These are phyloP conservation scores for Telmatherina bonti DNA, from an alignment of 2,797 vertebrate species.

Conservation along the genomic window DNA sequence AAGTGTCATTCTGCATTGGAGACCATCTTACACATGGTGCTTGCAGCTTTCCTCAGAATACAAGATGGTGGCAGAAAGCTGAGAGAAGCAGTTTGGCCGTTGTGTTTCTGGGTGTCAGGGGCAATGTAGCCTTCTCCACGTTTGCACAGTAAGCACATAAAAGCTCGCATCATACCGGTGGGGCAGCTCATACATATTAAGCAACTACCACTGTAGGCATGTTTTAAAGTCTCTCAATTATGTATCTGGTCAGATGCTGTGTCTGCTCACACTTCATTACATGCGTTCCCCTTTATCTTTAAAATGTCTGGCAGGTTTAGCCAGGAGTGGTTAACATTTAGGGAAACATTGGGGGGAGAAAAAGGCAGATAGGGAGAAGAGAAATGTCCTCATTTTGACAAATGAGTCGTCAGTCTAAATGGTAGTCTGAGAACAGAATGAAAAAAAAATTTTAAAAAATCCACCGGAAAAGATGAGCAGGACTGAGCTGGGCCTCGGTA, in stretches of 20 bases:
- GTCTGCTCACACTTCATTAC: constrained; percentile 77
- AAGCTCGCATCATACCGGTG: constrained; percentile 33
- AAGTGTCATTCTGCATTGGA: constrained; percentile 18
- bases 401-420: constrained; percentile 69
- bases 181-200: constrained; percentile 72
- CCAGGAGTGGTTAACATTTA: constrained; percentile 74
- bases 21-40: constrained; percentile 9
- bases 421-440: constrained; percentile 47
- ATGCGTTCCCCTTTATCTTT: constrained; percentile 54
- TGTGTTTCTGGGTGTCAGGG: constrained; percentile 23
- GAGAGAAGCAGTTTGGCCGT: constrained; percentile 22
- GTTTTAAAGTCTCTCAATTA: constrained; percentile 80
- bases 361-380: constrained; percentile 54
- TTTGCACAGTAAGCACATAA: constrained; percentile 49
- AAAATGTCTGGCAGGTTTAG: constrained; percentile 68
- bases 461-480: constrained; percentile 33
- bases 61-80: constrained; percentile 22
- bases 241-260: constrained; percentile 75
- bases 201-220: constrained; percentile 67
- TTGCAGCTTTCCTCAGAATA: constrained; percentile 26
- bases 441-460: constrained; percentile 14
- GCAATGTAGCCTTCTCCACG: constrained; percentile 9
- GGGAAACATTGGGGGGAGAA: constrained; percentile 22
- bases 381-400: constrained; percentile 55
- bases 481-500: constrained; percentile 25